These are phyloP conservation scores for Hemibagrus wyckioides DNA, from an alignment of 2,113 vertebrate species.

Conservation along the genomic window DNA sequence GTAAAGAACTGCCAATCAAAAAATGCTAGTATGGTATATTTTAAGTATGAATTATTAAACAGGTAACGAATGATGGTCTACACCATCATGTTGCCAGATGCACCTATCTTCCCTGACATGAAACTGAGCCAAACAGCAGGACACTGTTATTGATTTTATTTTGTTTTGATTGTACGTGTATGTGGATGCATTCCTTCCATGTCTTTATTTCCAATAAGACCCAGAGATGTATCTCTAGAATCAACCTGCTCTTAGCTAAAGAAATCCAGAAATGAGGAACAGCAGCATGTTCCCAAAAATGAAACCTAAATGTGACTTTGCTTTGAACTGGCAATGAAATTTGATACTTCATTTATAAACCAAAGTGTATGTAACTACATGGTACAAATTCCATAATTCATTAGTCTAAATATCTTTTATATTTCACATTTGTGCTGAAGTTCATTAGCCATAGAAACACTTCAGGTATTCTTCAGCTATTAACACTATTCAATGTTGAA, in stretches of 20 bases:
- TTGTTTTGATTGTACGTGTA: conserved; percentile 13
- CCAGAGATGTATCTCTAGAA: neutral
- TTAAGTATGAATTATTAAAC: neutral
- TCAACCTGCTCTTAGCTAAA: conserved; percentile 18
- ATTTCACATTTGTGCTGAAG: neutral
- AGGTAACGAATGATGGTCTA: neutral
- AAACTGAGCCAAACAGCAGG: neutral
- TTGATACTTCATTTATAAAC: neutral
- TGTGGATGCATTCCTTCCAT: neutral
- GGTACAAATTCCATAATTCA: too few relatives aligned
- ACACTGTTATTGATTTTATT: neutral
- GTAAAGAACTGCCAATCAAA: neutral
- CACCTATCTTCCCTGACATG: neutral
- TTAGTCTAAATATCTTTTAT: neutral
- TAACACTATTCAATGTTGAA: neutral
- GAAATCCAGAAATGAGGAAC: neutral
- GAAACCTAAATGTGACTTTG: neutral
- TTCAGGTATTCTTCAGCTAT: neutral
- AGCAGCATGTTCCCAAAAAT: neutral
- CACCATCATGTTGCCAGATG: neutral
- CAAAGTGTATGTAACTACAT: neutral
- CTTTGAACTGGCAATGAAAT: neutral
- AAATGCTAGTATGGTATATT: neutral
- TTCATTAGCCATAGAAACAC: neutral
- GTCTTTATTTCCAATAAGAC: conserved; percentile 10